Evolutionary conservation across 2,797 vertebrate genomes (phyloP).

Genomic region (Anableps anableps): DNA sequence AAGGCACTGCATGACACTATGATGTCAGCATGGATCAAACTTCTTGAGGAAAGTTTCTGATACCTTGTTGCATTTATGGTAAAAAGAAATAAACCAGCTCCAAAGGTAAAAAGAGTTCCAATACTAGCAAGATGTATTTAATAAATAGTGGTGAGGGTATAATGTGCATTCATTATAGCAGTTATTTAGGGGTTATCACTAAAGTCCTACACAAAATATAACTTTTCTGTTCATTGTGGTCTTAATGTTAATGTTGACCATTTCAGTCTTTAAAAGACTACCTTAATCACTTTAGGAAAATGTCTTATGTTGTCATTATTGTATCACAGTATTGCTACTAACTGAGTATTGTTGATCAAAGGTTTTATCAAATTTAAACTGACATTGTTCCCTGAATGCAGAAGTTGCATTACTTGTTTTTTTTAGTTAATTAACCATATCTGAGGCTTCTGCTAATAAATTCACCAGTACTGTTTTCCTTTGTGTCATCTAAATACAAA

Average conservation of each 20-base stretch:
- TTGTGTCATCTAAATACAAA: background rate
- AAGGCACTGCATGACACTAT: background rate
- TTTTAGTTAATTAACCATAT: background rate
- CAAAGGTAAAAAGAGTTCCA: background rate
- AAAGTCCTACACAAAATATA: background rate
- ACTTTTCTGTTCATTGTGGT: background rate
- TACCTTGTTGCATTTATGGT: background rate
- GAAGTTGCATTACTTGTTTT: constrained; percentile 1
- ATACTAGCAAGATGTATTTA: background rate
- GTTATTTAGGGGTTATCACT: background rate
- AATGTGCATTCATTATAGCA: background rate
- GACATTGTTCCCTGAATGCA: background rate
- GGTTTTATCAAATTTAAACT: background rate
- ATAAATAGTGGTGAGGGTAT: background rate
- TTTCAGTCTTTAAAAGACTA: background rate
- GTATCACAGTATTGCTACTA: background rate
- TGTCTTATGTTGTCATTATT: background rate
- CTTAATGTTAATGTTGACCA: background rate
- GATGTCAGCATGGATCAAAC: background rate
- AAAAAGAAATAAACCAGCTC: background rate
- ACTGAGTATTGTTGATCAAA: background rate
- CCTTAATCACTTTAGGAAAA: background rate
- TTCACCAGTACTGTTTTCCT: background rate
- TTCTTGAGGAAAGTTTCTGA: background rate
- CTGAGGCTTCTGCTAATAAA: background rate